Evolutionary conservation across 2,888 invertebrate genomes (phyloP), one percentile per base, ranked within the genome.

Genomic region (Oligia latruncula): DNA sequence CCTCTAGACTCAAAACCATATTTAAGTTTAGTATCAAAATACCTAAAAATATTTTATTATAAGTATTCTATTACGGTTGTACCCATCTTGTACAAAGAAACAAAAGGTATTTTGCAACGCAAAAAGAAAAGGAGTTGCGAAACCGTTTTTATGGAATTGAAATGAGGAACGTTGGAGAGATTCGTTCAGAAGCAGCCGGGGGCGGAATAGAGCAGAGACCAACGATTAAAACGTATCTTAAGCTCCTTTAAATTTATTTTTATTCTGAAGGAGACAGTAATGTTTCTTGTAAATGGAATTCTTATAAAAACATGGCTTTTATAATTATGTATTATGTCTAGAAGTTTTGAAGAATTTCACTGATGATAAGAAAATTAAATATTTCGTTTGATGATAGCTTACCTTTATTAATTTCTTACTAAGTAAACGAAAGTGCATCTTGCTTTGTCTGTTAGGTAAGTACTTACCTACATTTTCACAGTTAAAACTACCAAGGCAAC

Each of bases 161-260:
- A 88, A 88, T 86, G 85, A 83, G 77, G 71, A 67, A 80, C 64
- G 64, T 40, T 20, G 70, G 64, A 71, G 64, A 40, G 67, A 71
- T 74, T 84, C 67, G 15, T n/a, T 60, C 35, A 72, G 67, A 74
- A 80, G 60, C 55, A 70, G 52, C 71, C 77, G 60, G 55, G 65
- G 71, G 76, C 73, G 79, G 66, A 72, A 66, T 60, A 74, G 78
- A 81, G 78, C 82, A 72, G 76, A 74, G 66, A 35, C 62, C 68
- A 86, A 58, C 83, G 79, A 83, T 85, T 85, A 87, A 86, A 86
- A 85, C 77, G 58, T 84, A 58, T 84, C 58, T 4, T 80, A 84
- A 85, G 84, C 86, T 85, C n/a, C 82, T 82, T 83, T 84, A 46
- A 0, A 72, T 75, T 86, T 85, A 68, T 84, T 83, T 81, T 85